phyloP scores from a whole-genome alignment of 1,140 invertebrate species.

The Caenorhabditis latens region DNA sequence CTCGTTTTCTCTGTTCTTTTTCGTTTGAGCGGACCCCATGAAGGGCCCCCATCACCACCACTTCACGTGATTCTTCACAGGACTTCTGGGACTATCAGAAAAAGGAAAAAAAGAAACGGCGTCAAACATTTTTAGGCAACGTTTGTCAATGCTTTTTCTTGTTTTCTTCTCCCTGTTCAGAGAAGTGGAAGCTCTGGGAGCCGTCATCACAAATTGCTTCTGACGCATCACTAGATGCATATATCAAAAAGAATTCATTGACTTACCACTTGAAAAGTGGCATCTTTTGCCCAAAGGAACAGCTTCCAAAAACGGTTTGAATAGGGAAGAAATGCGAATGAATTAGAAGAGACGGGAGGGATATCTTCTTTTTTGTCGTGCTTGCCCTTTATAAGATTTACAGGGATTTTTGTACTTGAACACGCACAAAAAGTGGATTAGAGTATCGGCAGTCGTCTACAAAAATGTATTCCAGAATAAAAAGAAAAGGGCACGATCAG shows the following conservation, averaged over 20 bases:
- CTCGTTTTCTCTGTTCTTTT: conserved; percentile 39
- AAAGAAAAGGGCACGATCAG: background rate
- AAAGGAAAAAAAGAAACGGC: background rate
- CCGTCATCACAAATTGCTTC: conserved; percentile 34
- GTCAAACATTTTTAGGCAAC: background rate
- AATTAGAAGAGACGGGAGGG: background rate
- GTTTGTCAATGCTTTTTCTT: conserved; percentile 16
- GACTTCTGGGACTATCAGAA: conserved; percentile 33
- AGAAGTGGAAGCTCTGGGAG: conserved; percentile 23
- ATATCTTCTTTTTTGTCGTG: background rate
- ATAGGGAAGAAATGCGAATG: background rate
- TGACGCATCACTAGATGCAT: conserved; percentile 22
- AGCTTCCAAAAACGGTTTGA: background rate
- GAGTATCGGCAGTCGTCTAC: background rate
- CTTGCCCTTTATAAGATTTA: background rate
- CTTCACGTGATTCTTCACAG: conserved; percentile 10
- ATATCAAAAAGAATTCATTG: conserved; percentile 18
- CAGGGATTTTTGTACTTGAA: conserved; percentile 1
- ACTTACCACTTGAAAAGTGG: conserved; percentile 35
- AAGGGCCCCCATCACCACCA: background rate
- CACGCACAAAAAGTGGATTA: conserved; percentile 36
- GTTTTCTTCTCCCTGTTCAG: conserved; percentile 18
- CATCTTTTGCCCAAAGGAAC: background rate
- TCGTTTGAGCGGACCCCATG: background rate
- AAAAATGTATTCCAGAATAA: background rate